phyloP scores from a whole-genome alignment of 2,113 vertebrate genomes.

The Argyrosomus japonicus region DNA sequence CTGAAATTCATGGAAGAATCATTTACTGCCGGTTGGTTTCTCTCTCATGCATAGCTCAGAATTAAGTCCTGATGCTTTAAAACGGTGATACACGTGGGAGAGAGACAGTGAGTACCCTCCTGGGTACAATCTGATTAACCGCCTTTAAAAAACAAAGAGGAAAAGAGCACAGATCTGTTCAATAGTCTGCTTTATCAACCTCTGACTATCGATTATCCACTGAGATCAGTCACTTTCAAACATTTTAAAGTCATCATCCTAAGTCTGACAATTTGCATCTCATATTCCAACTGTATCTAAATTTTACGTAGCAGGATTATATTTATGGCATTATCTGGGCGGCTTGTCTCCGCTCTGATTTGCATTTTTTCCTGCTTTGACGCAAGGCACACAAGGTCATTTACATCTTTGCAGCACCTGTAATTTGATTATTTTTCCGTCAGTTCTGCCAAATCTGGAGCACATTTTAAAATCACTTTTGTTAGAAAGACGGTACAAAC shows the following conservation, averaged over 20 bases:
- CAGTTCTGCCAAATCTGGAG: not conserved
- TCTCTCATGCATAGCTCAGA: conserved; percentile 17
- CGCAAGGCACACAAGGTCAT: not conserved
- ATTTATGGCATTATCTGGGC: not conserved
- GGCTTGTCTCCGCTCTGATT: not conserved
- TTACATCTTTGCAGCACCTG: conserved; percentile 9
- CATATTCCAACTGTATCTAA: not conserved
- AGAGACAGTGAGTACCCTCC: conserved; percentile 27
- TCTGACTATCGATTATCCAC: conserved; percentile 28
- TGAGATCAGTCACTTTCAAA: conserved; percentile 9
- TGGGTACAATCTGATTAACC: conserved; percentile 61
- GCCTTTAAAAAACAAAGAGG: conserved; percentile 32
- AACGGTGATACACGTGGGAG: conserved; percentile 7
- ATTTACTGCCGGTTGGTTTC: conserved; percentile 17
- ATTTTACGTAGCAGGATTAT: not conserved
- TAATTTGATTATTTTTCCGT: not conserved
- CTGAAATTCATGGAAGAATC: conserved; percentile 27
- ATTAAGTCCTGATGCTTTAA: conserved; percentile 36
- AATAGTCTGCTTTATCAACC: conserved; percentile 31
- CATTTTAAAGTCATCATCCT: conserved; percentile 5
- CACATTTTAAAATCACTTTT: not conserved
- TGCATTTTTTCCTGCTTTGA: conserved; percentile 10
- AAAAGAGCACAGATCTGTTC: conserved; percentile 56
- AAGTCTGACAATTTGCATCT: conserved; percentile 1
- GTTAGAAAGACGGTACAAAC: not conserved